Conservation (phyloP, 2,797 vertebrate species). For the Thunnus albacares region DNA sequence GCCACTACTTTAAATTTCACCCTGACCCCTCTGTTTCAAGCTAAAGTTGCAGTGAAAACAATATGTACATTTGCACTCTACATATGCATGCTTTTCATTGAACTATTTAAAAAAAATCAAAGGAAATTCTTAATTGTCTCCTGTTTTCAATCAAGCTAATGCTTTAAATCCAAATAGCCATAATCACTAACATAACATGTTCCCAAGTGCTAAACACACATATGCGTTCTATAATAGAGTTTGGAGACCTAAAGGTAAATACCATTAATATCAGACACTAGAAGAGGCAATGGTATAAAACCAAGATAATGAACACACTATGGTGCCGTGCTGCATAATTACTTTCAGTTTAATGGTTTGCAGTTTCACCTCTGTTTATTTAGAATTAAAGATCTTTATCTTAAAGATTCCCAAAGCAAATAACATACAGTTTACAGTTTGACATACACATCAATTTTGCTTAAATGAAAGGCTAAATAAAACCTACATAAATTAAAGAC, state of each 20-base stretch:
- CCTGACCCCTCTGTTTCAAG: neutral
- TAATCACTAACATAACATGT: neutral
- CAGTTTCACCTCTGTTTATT: neutral
- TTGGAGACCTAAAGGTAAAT: slow-evolving; percentile 9
- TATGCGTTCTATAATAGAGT: neutral
- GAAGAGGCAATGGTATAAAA: slow-evolving; percentile 6
- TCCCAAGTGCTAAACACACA: neutral
- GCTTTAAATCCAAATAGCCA: neutral
- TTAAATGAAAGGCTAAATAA: slow-evolving; percentile 15
- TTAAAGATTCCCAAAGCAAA: slow-evolving; percentile 8
- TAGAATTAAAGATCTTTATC: slow-evolving; percentile 22
- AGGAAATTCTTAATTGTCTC: neutral
- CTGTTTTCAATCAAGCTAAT: slow-evolving; percentile 6
- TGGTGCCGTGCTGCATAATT: neutral
- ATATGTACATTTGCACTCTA: neutral
- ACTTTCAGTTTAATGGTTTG: neutral
- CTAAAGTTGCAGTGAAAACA: neutral
- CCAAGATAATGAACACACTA: neutral
- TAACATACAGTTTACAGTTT: slow-evolving; percentile 1
- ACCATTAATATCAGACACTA: neutral
- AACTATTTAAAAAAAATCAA: no score
- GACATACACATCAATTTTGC: slow-evolving; percentile 10
- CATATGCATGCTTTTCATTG: neutral
- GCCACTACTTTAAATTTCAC: neutral
- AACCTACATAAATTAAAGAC: slow-evolving; percentile 6